phyloP scores from a whole-genome alignment of 30 jellyfish, hydroid and myxozoan genomes.

The Cassiopea xamachana region DNA sequence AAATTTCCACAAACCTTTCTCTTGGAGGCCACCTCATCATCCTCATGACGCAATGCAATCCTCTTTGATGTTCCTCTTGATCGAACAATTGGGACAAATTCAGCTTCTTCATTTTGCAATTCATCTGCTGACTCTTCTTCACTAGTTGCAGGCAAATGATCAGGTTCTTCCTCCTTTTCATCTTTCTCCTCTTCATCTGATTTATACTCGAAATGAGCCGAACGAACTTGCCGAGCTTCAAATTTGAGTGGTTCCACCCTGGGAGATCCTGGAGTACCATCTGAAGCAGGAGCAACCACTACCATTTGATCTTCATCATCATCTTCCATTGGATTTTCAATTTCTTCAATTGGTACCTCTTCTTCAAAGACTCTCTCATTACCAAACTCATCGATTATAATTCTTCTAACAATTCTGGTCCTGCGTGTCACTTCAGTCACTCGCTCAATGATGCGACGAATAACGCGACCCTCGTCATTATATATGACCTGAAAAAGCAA shows the following conservation, averaged over 20 bases:
- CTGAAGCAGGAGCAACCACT: constrained; percentile 49
- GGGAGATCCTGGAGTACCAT: constrained; percentile 48
- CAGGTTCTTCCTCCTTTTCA: not conserved
- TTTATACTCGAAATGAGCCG: constrained; percentile 64
- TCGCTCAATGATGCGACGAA: constrained; percentile 78
- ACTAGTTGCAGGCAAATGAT: not conserved
- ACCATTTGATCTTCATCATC: constrained; percentile 69
- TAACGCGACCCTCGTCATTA: constrained; percentile 78
- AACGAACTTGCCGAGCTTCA: constrained; percentile 17
- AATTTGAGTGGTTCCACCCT: constrained; percentile 27
- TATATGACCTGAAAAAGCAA: constrained; percentile 53
- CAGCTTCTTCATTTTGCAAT: not conserved
- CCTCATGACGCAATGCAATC: constrained; percentile 37
- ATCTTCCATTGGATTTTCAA: constrained; percentile 55
- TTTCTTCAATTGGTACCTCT: constrained; percentile 85
- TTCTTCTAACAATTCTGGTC: constrained; percentile 76
- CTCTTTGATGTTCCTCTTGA: constrained; percentile 6
- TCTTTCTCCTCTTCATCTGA: constrained; percentile 29
- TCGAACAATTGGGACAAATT: constrained; percentile 28
- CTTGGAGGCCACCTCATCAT: constrained; percentile 2
- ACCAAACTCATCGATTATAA: constrained; percentile 82
- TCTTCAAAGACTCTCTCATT: constrained; percentile 79
- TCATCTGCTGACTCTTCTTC: not conserved
- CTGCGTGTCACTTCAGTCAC: constrained; percentile 82
- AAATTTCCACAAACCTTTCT: constrained; percentile 40